Evolutionary conservation across 2,113 vertebrate genomes (phyloP), one percentile per base, ranked within the genome.

Genomic region (Trinectes maculatus): DNA sequence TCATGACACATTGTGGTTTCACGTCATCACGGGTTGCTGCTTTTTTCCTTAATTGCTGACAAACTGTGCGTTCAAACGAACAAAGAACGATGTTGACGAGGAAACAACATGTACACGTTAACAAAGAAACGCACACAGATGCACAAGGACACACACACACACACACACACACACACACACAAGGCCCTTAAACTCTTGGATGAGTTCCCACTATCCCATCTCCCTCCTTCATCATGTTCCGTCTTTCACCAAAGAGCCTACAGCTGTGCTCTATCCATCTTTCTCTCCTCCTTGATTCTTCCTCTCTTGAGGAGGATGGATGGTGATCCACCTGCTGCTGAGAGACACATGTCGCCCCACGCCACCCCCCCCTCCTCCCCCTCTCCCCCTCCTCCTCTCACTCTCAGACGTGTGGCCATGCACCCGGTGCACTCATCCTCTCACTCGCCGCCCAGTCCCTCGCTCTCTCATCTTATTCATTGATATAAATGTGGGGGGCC

Each of bases 401-500:
- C 47, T 36, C 57, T 47, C 42, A 46, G 64, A 25, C 43, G 28
- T 47, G 54, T 1, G 4, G 18, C 62, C 51, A 2, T 70, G 76
- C 66, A 71, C 74, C 74, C 64, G 58, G 39, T 56, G 53, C 71
- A 68, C 72, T 74, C 69, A 51, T 61, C 39, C 73, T 84, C 74
- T 84, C 77, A 81, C 63, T 87, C 67, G 78, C 63, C 1, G 4
- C 39, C 52, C 52, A 21, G 11, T 6, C 70, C 69, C 66, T 46
- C 57, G 46, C 74, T 56, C 71, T 24, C 72, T 57, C 42, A 83
- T 79, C 80, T 69, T 18, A 74, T 44, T 86, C 83, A 86, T 79
- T 83, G 80, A 85, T 85, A 83, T 47, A 84, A 74, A 90, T 89
- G 85, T 51, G 54, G 53, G 60, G 68, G 59, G 15, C 79, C 77